Evolutionary conservation across 2,797 vertebrate genomes (phyloP), one percentile per base, ranked within the genome.

Genomic region (Bovichtus variegatus): DNA sequence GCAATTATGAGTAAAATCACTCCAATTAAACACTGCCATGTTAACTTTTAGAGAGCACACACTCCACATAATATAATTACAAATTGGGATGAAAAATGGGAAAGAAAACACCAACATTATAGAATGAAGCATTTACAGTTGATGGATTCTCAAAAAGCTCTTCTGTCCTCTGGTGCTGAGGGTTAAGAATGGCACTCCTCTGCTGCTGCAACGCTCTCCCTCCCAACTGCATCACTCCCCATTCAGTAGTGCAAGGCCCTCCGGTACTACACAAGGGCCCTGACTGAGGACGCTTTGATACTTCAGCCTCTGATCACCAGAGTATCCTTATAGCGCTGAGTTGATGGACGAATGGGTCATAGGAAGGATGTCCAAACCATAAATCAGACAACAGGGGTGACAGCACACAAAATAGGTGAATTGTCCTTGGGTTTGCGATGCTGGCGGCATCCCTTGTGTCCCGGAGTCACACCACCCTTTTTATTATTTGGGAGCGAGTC

Each of bases 1-100:
- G 92, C 89, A 95, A 96, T 95, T 95, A 95, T 85, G 92, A 91
- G 85, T 91, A 93, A 95, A 96, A 95, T 95, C 94, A 95, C 93
- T 95, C 93, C 92, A 95, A 95, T 96, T 95, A 95, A 95, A 95
- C 94, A 95, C 88, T 69, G 84, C 81, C 90, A 66, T 93, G 94
- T 95, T 95, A 93, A 95, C 93, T 95, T 95, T 95, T 93, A 89
- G 94, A 95, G 94, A 94, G 93, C 91, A 76, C 86, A 85, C 91
- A 94, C 94, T 95, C 90, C 80, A 93, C 86, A 74, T 93, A 94
- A 94, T 93, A 89, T 92, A 94, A 95, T 94, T 95, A 94, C 90
- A 91, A 93, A 93, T 84, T 77, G 77, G 89, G 82, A 87, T 69
- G 83, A 78, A 83, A 92, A 92, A 86, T 80, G 85, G 87, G 89